A percentile compares a stretch with the other conserved stretches of the same genome.
phyloP scores from a whole-genome alignment of 1,140 invertebrate species.

The Frieseomelitta varia region DNA sequence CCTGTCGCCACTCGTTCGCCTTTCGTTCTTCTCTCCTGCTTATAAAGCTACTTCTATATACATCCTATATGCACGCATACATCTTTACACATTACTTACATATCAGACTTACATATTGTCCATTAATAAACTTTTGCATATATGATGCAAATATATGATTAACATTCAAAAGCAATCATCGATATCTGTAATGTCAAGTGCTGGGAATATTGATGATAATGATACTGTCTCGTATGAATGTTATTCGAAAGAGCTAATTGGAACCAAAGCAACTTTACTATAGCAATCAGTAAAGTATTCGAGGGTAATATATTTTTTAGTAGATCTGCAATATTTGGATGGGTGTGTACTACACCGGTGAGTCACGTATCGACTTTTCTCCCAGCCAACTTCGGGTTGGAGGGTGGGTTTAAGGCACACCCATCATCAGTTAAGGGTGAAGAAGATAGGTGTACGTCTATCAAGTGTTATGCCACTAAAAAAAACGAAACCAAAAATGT shows the following conservation, averaged over 20 bases:
- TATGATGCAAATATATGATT: too few species aligned
- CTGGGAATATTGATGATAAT: background rate
- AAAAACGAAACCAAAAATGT: background rate
- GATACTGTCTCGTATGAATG: background rate
- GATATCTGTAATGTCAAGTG: too few species aligned
- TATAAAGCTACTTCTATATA: background rate
- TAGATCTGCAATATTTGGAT: slow-evolving; percentile 34
- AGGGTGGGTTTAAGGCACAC: slow-evolving; percentile 38
- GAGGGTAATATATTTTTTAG: slow-evolving; percentile 15
- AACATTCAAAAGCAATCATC: background rate
- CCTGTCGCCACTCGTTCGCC: slow-evolving; percentile 24
- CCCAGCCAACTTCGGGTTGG: slow-evolving; percentile 41
- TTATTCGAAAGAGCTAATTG: background rate
- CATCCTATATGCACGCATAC: background rate
- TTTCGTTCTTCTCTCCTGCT: slow-evolving; percentile 10
- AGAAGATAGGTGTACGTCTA: background rate
- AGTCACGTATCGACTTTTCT: slow-evolving; percentile 74
- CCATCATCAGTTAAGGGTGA: slow-evolving; percentile 45
- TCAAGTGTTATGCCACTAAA: background rate
- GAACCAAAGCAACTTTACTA: too few species aligned
- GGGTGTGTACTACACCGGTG: slow-evolving; percentile 59
- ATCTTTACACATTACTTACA: background rate
- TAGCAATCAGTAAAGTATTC: background rate
- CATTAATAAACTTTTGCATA: background rate
- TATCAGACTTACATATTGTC: background rate